A percentile compares a stretch with the other conserved stretches of the same genome.
Evolutionary conservation across 2,797 vertebrate species (phyloP).

Genomic region (Trichosurus vulpecula): DNA sequence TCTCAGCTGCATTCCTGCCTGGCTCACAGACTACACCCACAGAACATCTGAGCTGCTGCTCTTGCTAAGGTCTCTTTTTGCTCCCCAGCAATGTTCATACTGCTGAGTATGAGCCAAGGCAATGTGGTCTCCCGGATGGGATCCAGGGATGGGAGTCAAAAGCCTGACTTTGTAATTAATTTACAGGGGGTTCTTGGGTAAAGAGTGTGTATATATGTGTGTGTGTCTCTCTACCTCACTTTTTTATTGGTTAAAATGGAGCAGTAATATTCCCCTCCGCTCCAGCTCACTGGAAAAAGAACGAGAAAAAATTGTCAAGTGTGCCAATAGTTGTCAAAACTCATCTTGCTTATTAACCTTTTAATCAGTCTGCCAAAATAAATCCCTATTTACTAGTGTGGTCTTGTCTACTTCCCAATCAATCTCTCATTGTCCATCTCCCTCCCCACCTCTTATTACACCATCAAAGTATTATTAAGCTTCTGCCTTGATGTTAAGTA

Average conservation of each 20-base stretch:
- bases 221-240: neutral
- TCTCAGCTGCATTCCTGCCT: neutral
- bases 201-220: neutral
- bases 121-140: neutral
- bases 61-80: neutral
- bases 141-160: neutral
- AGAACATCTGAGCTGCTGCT: neutral
- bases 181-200: neutral
- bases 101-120: neutral
- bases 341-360: neutral
- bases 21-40: neutral
- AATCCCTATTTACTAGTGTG: neutral
- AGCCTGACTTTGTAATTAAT: neutral
- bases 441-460: neutral
- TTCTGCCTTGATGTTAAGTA: neutral
- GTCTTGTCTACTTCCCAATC: neutral
- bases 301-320: neutral
- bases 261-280: neutral
- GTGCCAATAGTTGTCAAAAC: constrained; percentile 2
- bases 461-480: neutral
- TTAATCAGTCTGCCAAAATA: neutral
- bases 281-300: neutral
- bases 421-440: neutral
- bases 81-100: neutral
- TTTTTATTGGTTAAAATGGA: neutral